These are phyloP conservation scores for Syngnathoides biaculeatus DNA, from an alignment of 2,113 vertebrate species.

Conservation along the genomic window DNA sequence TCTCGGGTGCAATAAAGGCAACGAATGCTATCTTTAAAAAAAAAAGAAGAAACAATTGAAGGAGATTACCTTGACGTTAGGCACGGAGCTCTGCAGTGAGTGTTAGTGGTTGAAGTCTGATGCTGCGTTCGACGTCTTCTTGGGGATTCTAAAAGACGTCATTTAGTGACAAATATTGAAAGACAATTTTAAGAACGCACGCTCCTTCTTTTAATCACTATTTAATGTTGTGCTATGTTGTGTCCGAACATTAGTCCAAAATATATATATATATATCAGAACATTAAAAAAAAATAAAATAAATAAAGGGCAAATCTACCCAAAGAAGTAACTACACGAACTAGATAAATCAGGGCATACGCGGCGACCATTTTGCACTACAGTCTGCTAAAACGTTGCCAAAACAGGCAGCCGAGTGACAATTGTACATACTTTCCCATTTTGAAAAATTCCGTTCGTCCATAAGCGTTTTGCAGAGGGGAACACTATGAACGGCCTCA, in stretches of 20 bases:
- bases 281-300: too few relatives aligned
- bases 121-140: conserved; percentile 37
- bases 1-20: too few relatives aligned
- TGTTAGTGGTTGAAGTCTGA: conserved; percentile 26
- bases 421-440: neutral
- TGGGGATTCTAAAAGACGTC: conserved; percentile 62
- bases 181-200: neutral
- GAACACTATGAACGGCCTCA: neutral
- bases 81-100: conserved; percentile 50
- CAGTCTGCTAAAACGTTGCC: neutral
- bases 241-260: neutral
- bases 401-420: neutral
- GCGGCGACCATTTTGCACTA: neutral
- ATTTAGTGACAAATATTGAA: conserved; percentile 32
- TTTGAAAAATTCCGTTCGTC: neutral
- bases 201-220: neutral
- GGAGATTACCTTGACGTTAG: conserved; percentile 33
- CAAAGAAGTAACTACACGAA: too few relatives aligned
- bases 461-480: neutral
- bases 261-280: too few relatives aligned
- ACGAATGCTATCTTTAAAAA: neutral
- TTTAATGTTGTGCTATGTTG: neutral
- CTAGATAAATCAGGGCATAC: neutral
- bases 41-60: too few relatives aligned
- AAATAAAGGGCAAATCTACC: neutral